Evolutionary conservation across 2,113 vertebrate genomes (phyloP).

Genomic region (Hippolais icterina): DNA sequence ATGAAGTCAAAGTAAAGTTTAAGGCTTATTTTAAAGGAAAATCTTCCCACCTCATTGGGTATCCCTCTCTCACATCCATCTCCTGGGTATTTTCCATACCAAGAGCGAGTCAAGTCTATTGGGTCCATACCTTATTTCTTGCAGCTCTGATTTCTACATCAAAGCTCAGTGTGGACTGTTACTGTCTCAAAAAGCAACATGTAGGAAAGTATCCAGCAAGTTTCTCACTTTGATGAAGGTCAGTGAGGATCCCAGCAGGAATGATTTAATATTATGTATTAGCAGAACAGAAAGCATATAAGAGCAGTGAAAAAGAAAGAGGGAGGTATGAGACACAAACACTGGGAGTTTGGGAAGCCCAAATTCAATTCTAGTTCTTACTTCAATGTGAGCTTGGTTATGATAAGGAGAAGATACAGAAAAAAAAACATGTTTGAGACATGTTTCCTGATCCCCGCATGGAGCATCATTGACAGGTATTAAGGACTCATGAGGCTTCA

Average conservation of each 20-base stretch:
- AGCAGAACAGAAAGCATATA: not conserved
- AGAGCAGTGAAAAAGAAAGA: not conserved
- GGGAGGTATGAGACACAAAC: not conserved
- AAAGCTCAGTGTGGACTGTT: not conserved
- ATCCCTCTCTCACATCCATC: not conserved
- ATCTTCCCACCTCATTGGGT: not conserved
- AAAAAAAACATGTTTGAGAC: not conserved
- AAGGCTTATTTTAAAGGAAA: not conserved
- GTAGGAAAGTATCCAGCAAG: not conserved
- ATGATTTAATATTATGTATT: not conserved
- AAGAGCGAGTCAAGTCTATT: not conserved
- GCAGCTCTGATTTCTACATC: not conserved
- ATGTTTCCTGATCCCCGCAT: not conserved
- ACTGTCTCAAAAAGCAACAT: not conserved
- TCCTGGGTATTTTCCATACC: not conserved
- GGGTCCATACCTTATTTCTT: not conserved
- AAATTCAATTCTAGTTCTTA: not conserved
- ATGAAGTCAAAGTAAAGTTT: not conserved
- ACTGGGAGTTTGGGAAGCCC: not conserved
- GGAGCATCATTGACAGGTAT: constrained; percentile 28
- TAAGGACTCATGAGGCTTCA: constrained; percentile 21
- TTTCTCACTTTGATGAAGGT: not conserved
- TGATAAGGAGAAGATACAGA: not conserved
- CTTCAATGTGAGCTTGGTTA: not conserved
- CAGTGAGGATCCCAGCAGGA: not conserved